Conservation (phyloP, 1,140 invertebrate genomes). For the Probaryconus sp. region DNA sequence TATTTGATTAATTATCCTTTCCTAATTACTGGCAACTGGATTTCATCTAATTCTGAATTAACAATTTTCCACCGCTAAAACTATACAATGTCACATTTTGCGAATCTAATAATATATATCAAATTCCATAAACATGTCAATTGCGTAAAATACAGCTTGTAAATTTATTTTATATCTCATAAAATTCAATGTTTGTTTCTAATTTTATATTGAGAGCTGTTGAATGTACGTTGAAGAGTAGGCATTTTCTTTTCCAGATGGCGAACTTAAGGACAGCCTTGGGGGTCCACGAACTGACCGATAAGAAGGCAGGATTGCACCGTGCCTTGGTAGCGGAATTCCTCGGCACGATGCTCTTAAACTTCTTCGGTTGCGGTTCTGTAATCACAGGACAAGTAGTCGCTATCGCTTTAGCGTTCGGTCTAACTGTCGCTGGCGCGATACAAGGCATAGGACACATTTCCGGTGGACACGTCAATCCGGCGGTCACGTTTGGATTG, state of each 20-base stretch:
- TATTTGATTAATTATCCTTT: too few species aligned
- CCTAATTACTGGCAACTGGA: too few species aligned
- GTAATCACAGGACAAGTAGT: conserved; percentile 82
- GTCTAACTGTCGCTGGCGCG: conserved; percentile 88
- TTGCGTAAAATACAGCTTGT: too few species aligned
- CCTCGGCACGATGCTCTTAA: conserved; percentile 88
- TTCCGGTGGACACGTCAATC: conserved; percentile 94
- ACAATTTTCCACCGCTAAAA: too few species aligned
- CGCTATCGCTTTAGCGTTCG: conserved; percentile 91
- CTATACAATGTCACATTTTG: too few species aligned
- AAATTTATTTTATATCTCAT: too few species aligned
- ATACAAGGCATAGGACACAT: conserved; percentile 91
- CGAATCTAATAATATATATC: too few species aligned
- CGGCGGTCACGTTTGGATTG: conserved; percentile 90
- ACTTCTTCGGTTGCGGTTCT: conserved; percentile 91
- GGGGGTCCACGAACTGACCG: conserved; percentile 83
- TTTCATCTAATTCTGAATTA: too few species aligned
- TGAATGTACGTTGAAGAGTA: too few species aligned
- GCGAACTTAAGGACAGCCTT: conserved; percentile 81
- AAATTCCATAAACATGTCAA: too few species aligned
- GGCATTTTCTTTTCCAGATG: conserved; percentile 69
- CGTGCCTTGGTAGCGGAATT: conserved; percentile 90
- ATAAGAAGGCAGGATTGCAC: conserved; percentile 80
- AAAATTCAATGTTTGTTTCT: too few species aligned
- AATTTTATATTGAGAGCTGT: too few species aligned